phyloP scores from a whole-genome alignment of 2,797 vertebrate genomes.

The Podargus strigoides region DNA sequence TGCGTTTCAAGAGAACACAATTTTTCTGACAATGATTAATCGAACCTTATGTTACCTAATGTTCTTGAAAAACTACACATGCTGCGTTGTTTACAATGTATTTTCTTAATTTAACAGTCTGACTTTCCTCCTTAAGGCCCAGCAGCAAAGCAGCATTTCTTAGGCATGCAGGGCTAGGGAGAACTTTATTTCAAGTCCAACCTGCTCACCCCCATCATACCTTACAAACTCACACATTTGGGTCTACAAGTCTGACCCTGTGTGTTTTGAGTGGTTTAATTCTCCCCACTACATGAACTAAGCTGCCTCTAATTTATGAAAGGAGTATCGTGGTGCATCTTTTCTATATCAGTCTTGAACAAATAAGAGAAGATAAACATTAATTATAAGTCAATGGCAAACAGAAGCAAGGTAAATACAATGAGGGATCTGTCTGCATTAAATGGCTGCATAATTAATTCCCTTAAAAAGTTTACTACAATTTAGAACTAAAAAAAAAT shows the following conservation, averaged over 20 bases:
- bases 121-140: background rate
- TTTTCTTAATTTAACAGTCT: background rate
- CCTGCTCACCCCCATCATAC: background rate
- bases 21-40: background rate
- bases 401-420: background rate
- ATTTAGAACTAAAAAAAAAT: background rate
- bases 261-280: background rate
- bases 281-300: background rate
- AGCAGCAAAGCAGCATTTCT: background rate
- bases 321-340: background rate
- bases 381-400: slow-evolving; percentile 23
- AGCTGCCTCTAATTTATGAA: background rate
- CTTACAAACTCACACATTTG: background rate
- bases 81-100: background rate
- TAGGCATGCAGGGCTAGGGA: background rate
- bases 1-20: background rate
- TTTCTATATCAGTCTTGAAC: background rate
- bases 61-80: background rate
- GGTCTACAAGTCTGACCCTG: background rate
- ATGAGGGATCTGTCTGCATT: background rate
- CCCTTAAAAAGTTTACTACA: background rate
- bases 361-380: slow-evolving; percentile 13
- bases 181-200: background rate
- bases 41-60: background rate
- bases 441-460: background rate